Evolutionary conservation across 2,113 vertebrate species (phyloP), one percentile per base, ranked within the genome.

Genomic region (Gallinago media): DNA sequence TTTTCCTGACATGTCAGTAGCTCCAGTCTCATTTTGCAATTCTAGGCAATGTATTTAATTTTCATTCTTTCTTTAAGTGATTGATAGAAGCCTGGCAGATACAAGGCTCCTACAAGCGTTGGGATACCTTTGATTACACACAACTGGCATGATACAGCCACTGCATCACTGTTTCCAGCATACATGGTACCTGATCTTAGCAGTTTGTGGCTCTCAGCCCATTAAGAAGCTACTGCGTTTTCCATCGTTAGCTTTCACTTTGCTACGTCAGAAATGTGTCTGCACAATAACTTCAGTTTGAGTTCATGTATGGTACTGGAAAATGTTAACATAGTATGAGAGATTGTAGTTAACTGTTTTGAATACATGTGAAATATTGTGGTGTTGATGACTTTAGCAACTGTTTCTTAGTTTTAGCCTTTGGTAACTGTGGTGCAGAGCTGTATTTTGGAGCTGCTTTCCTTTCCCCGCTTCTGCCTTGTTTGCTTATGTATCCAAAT

Each of bases 401-500:
- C 27, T 32, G 1, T 49, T 36, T 58, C 40, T 62, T 62, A 10
- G 7, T 29, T 83, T 61, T 40, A 93, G 26, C 38, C 20, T 80
- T 78, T 61, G 27, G 17, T 66, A 85, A 73, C 23, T 70, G 36
- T 1, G 16, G 47, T 72, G 49, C 7, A 77, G 63, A 83, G 11
- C 42, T 59, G 20, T 50, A 20, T 38, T 96, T 68, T 34, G 80
- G 63, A 90, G n/a, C 16, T 52, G 11, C 34, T 84, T 84, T 86
- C 19, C 36, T 58, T 71, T 38, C 12, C 46, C 21, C 1, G 8
- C 20, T 80, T 87, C 36, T 68, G 40, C 31, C n/a, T 56, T 80
- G 23, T 94, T 84, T 79, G 46, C 63, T 80, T 58, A 44, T 89
- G 93, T 94, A 74, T 65, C 14, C 15, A 55, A 89, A 86, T 9